A percentile compares a stretch with the other conserved stretches of the same genome.
These are phyloP conservation scores for Enteromius argenteus DNA, from an alignment of 2,797 vertebrate species.

Conservation along the genomic window DNA sequence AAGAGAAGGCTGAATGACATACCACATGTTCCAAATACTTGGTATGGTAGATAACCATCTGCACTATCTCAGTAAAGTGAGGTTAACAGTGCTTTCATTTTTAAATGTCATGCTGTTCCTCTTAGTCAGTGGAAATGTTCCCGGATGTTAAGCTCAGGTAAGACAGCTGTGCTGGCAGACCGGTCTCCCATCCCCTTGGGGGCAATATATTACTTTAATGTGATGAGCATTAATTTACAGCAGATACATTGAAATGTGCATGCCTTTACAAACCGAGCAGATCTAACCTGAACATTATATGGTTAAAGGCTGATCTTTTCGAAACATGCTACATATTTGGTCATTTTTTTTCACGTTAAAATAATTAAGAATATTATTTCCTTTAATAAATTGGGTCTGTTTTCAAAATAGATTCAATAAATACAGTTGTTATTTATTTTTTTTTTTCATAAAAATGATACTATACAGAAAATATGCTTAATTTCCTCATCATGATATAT, in stretches of 20 bases:
- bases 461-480: background rate
- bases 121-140: background rate
- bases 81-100: background rate
- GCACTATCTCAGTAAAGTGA: background rate
- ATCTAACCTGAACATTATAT: background rate
- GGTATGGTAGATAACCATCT: background rate
- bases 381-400: background rate
- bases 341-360: background rate
- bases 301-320: background rate
- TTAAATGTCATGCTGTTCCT: slow-evolving; percentile 13
- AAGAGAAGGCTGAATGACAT: background rate
- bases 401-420: too few species aligned
- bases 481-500: background rate
- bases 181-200: background rate
- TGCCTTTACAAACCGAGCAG: background rate
- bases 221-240: slow-evolving; percentile 6
- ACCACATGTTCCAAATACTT: background rate
- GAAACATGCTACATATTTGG: background rate
- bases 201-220: background rate
- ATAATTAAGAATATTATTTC: background rate
- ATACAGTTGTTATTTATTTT: background rate
- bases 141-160: background rate
- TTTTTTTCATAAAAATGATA: background rate
- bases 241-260: background rate
- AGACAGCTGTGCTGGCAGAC: background rate